These are phyloP conservation scores for Syngnathoides biaculeatus DNA, from an alignment of 2,113 vertebrate genomes.

Conservation along the genomic window DNA sequence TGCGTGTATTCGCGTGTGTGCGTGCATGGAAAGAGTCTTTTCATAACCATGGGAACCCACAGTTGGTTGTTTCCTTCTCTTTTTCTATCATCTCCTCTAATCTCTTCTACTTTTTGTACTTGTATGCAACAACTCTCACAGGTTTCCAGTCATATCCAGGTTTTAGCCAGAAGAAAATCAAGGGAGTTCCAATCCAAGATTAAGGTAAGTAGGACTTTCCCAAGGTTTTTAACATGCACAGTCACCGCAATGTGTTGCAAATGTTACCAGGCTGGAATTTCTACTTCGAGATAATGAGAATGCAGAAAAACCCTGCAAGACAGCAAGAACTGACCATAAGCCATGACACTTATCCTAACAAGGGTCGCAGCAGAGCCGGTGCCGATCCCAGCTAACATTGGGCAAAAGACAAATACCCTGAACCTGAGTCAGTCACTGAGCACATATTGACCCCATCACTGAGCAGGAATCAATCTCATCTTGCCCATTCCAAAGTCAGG, in stretches of 20 bases:
- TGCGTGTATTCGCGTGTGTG: conserved; percentile 36
- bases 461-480: too few relatives aligned
- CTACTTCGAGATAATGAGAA: conserved; percentile 5
- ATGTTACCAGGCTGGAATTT: neutral
- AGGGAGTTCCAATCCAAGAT: conserved; percentile 99
- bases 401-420: too few relatives aligned
- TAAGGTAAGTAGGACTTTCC: conserved; percentile 84
- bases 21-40: conserved; percentile 82
- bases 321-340: neutral
- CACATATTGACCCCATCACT: too few relatives aligned
- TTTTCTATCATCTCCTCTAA: neutral
- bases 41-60: conserved; percentile 98
- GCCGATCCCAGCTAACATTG: too few relatives aligned
- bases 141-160: conserved; percentile 99
- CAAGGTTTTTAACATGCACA: neutral
- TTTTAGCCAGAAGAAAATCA: conserved; percentile 98
- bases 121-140: conserved; percentile 60
- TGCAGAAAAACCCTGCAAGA: conserved; percentile 55
- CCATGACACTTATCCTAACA: too few relatives aligned
- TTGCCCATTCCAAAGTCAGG: too few relatives aligned
- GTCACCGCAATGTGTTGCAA: neutral
- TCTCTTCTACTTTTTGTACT: neutral
- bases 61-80: conserved; percentile 76
- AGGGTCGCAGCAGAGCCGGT: too few relatives aligned
- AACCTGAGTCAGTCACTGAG: too few relatives aligned